These are phyloP conservation scores for Mactromeris polynyma DNA, from an alignment of 2,888 invertebrate species.

Conservation along the genomic window DNA sequence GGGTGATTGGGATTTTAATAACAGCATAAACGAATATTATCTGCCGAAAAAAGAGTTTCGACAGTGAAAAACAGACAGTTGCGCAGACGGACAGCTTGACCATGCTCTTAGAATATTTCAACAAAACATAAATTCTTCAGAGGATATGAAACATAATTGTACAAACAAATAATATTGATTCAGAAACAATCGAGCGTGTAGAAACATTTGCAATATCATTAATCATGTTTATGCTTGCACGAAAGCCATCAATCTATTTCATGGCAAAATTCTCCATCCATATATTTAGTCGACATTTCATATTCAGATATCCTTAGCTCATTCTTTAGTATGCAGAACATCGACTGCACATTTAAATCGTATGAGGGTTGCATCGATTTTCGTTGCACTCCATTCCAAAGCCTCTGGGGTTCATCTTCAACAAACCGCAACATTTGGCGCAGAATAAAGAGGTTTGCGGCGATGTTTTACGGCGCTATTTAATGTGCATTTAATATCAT, in stretches of 20 bases:
- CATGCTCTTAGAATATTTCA: background rate
- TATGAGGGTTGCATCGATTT: background rate
- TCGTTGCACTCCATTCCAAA: background rate
- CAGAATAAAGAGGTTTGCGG: background rate
- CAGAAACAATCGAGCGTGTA: conserved; percentile 1
- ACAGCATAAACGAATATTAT: background rate
- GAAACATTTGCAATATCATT: conserved; percentile 6
- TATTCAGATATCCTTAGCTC: background rate
- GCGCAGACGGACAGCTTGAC: background rate
- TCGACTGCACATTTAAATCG: background rate
- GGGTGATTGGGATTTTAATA: too few relatives aligned
- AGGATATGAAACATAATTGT: background rate
- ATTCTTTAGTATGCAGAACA: background rate
- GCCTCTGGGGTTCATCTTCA: background rate
- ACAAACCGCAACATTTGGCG: background rate
- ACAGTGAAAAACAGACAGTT: background rate
- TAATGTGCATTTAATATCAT: background rate
- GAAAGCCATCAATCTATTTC: conserved; percentile 1
- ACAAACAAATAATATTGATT: conserved; percentile 4
- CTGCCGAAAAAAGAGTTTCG: too few relatives aligned
- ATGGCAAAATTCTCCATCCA: background rate
- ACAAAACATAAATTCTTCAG: background rate
- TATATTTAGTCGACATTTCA: background rate
- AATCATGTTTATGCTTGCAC: conserved; percentile 1
- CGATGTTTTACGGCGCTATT: background rate